Conservation (phyloP, 2,113 vertebrate genomes). For the Plecotus auritus region DNA sequence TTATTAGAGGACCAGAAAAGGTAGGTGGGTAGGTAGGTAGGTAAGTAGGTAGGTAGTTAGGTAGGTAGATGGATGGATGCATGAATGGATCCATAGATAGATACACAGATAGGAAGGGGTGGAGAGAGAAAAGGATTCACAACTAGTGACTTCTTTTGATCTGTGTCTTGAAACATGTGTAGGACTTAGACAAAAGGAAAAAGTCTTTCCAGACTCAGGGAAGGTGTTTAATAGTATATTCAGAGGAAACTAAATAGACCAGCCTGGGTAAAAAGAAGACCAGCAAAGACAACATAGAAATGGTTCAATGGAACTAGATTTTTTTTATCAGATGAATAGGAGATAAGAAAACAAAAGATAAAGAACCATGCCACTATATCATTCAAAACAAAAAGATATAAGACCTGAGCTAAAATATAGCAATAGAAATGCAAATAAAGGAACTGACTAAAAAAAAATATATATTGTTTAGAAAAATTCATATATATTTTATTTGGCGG, state of each 20-base stretch:
- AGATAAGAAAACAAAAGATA: neutral
- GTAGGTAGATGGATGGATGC: neutral
- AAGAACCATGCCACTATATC: fast-evolving
- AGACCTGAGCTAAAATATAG: neutral
- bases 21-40: neutral
- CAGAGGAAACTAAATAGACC: neutral
- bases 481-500: neutral
- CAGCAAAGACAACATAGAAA: neutral
- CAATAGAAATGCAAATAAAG: neutral
- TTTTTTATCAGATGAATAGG: neutral
- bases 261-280: neutral
- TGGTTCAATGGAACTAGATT: neutral
- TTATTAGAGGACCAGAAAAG: neutral
- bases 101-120: neutral
- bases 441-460: neutral
- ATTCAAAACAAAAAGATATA: neutral
- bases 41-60: neutral
- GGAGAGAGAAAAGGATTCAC: neutral
- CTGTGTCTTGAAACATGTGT: neutral
- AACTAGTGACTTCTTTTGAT: neutral
- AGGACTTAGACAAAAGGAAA: neutral
- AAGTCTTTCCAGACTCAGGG: neutral
- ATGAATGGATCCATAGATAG: neutral
- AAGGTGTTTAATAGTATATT: neutral
- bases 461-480: neutral